Evolutionary conservation across 1,140 invertebrate species (phyloP).

Genomic region (Hyles vespertilio): DNA sequence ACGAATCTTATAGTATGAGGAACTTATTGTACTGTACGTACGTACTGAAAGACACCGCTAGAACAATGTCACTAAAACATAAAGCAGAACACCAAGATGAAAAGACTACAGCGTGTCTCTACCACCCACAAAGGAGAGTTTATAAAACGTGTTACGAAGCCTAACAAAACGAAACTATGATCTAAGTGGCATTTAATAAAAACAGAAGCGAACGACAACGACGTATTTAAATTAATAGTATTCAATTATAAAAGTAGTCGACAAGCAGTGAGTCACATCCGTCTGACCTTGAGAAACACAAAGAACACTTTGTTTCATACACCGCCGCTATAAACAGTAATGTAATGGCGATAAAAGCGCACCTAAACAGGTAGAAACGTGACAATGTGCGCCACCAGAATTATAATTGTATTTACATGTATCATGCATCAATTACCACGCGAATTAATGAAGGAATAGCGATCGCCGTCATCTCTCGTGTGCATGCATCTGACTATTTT

Average conservation of each 20-base stretch:
- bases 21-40: too few species aligned
- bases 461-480: too few species aligned
- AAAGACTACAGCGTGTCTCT: too few species aligned
- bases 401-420: conserved; percentile 16
- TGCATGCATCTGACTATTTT: too few species aligned
- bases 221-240: conserved; percentile 2
- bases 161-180: too few species aligned
- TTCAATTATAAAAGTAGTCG: conserved; percentile 20
- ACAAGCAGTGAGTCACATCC: conserved; percentile 24
- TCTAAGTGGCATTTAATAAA: too few species aligned
- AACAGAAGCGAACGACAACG: not conserved
- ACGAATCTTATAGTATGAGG: too few species aligned
- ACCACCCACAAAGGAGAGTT: too few species aligned
- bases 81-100: too few species aligned
- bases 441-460: conserved; percentile 11
- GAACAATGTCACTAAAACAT: too few species aligned
- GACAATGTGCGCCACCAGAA: conserved; percentile 15
- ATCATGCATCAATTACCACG: conserved; percentile 3
- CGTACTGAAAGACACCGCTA: too few species aligned
- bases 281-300: conserved; percentile 39
- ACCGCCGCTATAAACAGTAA: conserved; percentile 25
- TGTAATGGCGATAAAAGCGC: conserved; percentile 35
- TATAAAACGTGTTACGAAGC: too few species aligned
- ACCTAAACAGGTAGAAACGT: conserved; percentile 25
- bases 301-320: conserved; percentile 26